Percentiles rank a stretch among this genome's conserved stretches.
Conservation (phyloP, 2,888 invertebrate species). For the Eupithecia subfuscata region DNA sequence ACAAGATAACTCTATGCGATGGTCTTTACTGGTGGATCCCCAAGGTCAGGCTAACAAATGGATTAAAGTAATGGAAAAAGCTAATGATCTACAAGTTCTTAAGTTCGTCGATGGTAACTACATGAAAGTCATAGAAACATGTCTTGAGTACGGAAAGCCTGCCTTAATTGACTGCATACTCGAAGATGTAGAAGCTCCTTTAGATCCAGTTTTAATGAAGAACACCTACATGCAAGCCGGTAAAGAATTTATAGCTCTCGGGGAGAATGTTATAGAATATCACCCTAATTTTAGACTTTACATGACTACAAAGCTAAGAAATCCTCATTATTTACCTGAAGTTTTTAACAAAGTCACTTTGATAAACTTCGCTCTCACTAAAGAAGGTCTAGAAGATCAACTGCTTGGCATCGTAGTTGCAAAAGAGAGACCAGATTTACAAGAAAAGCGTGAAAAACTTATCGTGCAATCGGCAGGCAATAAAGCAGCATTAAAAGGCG, state of each 20-base stretch:
- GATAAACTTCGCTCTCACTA: conserved; percentile 92
- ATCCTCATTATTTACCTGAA: conserved; percentile 94
- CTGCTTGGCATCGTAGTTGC: conserved; percentile 93
- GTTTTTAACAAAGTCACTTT: conserved; percentile 92
- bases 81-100: conserved; percentile 87
- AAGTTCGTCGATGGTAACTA: conserved; percentile 90
- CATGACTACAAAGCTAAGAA: conserved; percentile 92
- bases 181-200: conserved; percentile 90
- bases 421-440: conserved; percentile 92
- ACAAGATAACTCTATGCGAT: conserved; percentile 89
- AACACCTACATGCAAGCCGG: conserved; percentile 90
- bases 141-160: conserved; percentile 90
- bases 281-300: conserved; percentile 90
- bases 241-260: conserved; percentile 89
- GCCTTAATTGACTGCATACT: conserved; percentile 90
- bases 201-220: conserved; percentile 90
- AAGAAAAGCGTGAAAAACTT: conserved; percentile 90
- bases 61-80: conserved; percentile 93
- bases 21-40: conserved; percentile 93
- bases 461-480: conserved; percentile 92
- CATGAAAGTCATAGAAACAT: conserved; percentile 89
- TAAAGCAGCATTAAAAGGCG: conserved; percentile 90
- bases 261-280: conserved; percentile 91
- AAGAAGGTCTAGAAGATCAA: conserved; percentile 93
- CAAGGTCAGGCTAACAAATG: conserved; percentile 94